Evolutionary conservation across 2,888 invertebrate species (phyloP), one percentile per base, ranked within the genome.

Genomic region (Calephelis perditalis): DNA sequence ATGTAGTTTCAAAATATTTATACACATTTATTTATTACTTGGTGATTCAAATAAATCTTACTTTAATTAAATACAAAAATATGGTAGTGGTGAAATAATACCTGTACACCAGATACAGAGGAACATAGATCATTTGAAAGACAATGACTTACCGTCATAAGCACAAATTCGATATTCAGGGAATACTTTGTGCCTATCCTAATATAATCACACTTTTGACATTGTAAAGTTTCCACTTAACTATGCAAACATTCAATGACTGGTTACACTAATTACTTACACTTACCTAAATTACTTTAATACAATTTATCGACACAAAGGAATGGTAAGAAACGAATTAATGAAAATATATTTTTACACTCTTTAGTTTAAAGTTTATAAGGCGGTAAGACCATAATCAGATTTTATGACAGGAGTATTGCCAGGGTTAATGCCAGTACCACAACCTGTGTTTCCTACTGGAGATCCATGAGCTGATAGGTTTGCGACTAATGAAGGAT

Each of bases 371-470:
- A 82, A 78, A 73, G 85, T 89, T 90, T 90, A 90, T 90, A 90
- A 90, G 88, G 96, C 94, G 80, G 96, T 97, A 75, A 97, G 93
- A 82, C 96, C 97, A 80, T 97, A 97, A 88, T 97, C 96, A 71
- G 96, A 95, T 87, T 96, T 96, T 75, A 96, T 95, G 75, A 94
- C 91, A 66, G 93, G 89, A 69, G 92, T 91, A 69, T 76, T 84
- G 57, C 73, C 71, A 52, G 87, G 77, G 62, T 73, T 78, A 63
- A 90, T 78, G 47, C 87, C 88, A 7, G 85, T 84, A 36, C 91
- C 91, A 63, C 90, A 91, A 43, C 87, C 85, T 36, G 92, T 81
- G 58, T 85, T 81, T 26, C 92, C 86, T 37, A 92, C 83, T 10
- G 93, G 92, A 7, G 92, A 91, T 57, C 93, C 88, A 68, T 91